Base-by-base conservation (phyloP, 2,888 invertebrate genomes). In the Hoplodrina blanda region DNA sequence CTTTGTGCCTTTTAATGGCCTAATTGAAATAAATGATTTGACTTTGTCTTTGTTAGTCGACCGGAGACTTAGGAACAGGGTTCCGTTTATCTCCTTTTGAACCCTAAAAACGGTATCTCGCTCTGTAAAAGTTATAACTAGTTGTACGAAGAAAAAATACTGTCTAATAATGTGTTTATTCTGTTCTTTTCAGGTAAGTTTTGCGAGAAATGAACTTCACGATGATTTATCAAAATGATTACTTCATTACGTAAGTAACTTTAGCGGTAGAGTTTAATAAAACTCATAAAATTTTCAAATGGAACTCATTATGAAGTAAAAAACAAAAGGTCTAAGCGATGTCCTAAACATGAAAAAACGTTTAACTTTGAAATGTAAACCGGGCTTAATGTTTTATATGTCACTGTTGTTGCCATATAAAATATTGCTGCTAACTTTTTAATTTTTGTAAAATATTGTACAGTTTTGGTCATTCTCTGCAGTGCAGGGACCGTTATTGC, bases 141-240 rank as follows among this genome's bases (percentile, higher is more conserved):
- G 3, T 33, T n/a, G 17, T 33, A 17, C 20, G 4, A 13, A 25
- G 41, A 4, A 60, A 62, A 46, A 69, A 55, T 46, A 25, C 46
- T 50, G 8, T 61, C 44, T 65, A 59, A 30, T 74, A 61, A 66
- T 10, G 5, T 63, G 20, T 37, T 64, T 60, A 44, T 57, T 64
- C 55, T 25, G 0, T 64, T 78, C 2, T 62, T 81, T 81, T 62
- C 80, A 81, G 80, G 80, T 81, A 81, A 81, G 80, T 78, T 65
- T 20, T n/a, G 37, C 6, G n/a, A 11, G 10, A 60, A 25, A 17
- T 11, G 4, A 5, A 15, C 15, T 33, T 25, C 41, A 57, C 17
- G n/a, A 46, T 1, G 25, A 4, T 37, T 4, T 17, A 13, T 50
- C 50, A 33, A 44, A 33, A 19, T 1, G 0, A 2, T 25, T 4